phyloP scores from a whole-genome alignment of 1,140 invertebrate species.

The Leptinotarsa undecemlineata region DNA sequence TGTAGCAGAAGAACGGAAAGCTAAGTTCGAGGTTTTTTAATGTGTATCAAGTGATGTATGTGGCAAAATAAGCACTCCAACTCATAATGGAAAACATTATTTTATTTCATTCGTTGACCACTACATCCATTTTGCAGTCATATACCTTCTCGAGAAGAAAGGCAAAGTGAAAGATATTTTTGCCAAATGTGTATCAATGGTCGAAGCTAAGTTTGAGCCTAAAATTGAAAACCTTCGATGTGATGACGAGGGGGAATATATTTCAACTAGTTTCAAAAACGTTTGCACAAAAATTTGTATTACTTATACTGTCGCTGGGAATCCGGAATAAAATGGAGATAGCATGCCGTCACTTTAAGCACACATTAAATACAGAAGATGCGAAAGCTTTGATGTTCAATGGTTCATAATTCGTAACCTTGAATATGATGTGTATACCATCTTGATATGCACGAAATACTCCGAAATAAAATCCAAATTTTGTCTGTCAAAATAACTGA shows the following conservation, averaged over 20 bases:
- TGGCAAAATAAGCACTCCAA: conserved; percentile 49
- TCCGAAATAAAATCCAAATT: too few species aligned
- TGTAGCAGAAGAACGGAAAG: conserved; percentile 24
- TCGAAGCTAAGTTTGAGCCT: conserved; percentile 43
- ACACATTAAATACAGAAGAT: too few species aligned
- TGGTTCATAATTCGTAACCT: too few species aligned
- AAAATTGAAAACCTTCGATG: conserved; percentile 45
- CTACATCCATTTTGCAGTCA: conserved; percentile 49
- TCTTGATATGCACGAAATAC: too few species aligned
- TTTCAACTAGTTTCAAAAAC: conserved; percentile 32
- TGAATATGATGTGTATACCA: too few species aligned
- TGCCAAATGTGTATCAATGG: conserved; percentile 43
- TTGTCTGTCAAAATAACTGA: too few species aligned
- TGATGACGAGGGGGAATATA: conserved; percentile 48
- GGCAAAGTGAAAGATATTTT: conserved; percentile 44
- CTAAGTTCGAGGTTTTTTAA: conserved; percentile 40
- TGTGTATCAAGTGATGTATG: conserved; percentile 53
- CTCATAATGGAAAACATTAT: conserved; percentile 50
- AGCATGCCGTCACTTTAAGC: too few species aligned
- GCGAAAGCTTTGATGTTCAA: too few species aligned
- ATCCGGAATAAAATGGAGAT: conserved; percentile 56
- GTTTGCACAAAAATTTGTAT: conserved; percentile 41
- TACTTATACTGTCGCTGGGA: conserved; percentile 42
- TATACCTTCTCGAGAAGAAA: conserved; percentile 52
- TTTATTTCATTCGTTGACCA: conserved; percentile 55